Evolutionary conservation across 2,888 invertebrate species (phyloP).

Genomic region (Platynereis dumerilii): DNA sequence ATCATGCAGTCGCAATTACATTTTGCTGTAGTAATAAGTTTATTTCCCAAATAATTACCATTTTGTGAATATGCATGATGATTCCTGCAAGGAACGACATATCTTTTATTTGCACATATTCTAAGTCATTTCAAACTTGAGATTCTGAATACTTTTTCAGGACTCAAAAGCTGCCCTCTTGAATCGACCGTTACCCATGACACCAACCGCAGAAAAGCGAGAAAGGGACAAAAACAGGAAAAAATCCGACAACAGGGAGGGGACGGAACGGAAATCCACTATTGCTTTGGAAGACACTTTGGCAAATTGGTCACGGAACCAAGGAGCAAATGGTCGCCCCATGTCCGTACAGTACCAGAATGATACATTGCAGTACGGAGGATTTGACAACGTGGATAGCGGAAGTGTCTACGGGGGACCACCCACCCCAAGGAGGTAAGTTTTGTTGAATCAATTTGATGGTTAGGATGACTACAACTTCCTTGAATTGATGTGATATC

Average conservation of each 20-base stretch:
- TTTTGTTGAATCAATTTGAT: too few relatives aligned
- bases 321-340: conserved; percentile 5
- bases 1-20: too few relatives aligned
- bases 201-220: conserved; percentile 33
- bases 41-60: too few relatives aligned
- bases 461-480: too few relatives aligned
- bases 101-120: too few relatives aligned
- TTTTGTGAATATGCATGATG: too few relatives aligned
- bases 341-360: conserved; percentile 41
- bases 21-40: too few relatives aligned
- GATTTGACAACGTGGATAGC: conserved; percentile 12
- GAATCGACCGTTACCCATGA: conserved; percentile 52
- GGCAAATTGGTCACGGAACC: background rate
- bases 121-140: too few relatives aligned
- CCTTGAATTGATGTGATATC: too few relatives aligned
- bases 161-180: conserved; percentile 40
- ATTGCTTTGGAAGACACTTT: background rate
- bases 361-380: conserved; percentile 42
- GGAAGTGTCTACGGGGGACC: conserved; percentile 6
- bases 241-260: conserved; percentile 9
- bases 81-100: too few relatives aligned
- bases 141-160: too few relatives aligned
- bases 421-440: background rate
- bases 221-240: background rate
- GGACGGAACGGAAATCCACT: conserved; percentile 10